Percentiles rank a stretch among this genome's conserved stretches.
Conservation (phyloP, 2,888 invertebrate species). For the Parochlus steinenii region DNA sequence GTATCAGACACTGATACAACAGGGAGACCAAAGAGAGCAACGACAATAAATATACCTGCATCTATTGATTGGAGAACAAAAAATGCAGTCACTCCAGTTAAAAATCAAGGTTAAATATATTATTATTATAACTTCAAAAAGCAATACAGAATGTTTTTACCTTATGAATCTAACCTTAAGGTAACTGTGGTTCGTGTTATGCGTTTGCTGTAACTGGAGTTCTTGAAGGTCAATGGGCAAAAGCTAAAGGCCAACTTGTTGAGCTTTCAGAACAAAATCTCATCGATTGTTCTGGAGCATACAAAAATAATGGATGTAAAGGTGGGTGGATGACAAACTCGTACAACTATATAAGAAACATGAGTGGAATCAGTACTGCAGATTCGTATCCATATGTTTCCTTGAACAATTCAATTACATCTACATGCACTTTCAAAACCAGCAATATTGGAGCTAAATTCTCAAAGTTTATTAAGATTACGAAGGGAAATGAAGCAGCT, state of each 20-base stretch:
- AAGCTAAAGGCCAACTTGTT: conserved; percentile 5
- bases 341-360: conserved; percentile 57
- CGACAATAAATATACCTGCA: too few species aligned
- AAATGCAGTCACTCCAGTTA: conserved; percentile 11
- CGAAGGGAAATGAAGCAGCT: conserved; percentile 45
- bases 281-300: conserved; percentile 59
- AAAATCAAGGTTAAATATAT: conserved; percentile 11
- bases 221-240: conserved; percentile 13
- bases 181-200: conserved; percentile 14
- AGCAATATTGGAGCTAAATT: conserved; percentile 51
- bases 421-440: conserved; percentile 33
- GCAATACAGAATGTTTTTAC: not conserved
- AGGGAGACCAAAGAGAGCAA: too few species aligned
- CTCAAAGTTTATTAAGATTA: conserved; percentile 53
- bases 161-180: conserved; percentile 6
- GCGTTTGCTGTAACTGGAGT: conserved; percentile 14
- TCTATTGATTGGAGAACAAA: conserved; percentile 8
- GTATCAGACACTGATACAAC: too few species aligned
- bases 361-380: conserved; percentile 71
- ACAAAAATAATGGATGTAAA: conserved; percentile 69
- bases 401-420: conserved; percentile 19
- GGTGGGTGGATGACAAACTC: conserved; percentile 61
- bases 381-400: conserved; percentile 64
- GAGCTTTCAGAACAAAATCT: conserved; percentile 61
- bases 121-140: not conserved